Percentiles rank a stretch among this genome's conserved stretches.
phyloP scores from a whole-genome alignment of 2,113 vertebrate species.

The Trematomus loennbergii region DNA sequence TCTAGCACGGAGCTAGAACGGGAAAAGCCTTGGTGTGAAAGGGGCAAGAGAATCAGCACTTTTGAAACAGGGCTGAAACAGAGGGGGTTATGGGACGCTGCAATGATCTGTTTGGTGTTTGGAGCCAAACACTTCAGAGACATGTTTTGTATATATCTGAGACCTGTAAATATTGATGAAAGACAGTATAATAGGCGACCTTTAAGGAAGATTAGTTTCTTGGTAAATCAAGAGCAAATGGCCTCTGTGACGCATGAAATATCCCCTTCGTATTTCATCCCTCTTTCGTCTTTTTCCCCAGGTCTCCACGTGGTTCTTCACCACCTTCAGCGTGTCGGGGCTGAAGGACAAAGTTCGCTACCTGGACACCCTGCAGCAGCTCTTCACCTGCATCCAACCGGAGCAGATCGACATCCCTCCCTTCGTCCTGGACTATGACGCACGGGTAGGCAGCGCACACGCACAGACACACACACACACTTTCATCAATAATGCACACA shows the following conservation, averaged over 20 bases:
- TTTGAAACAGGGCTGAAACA: too few species aligned
- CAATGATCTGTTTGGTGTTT: too few species aligned
- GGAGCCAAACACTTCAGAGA: too few species aligned
- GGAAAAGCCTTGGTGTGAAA: too few species aligned
- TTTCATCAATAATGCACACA: not conserved
- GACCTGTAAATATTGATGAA: too few species aligned
- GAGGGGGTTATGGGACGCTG: too few species aligned
- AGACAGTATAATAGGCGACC: too few species aligned
- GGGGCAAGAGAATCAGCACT: too few species aligned
- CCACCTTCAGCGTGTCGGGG: conserved; percentile 94
- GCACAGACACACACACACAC: too few species aligned
- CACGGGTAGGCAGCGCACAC: conserved; percentile 85
- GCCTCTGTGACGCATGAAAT: not conserved
- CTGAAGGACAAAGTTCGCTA: conserved; percentile 96
- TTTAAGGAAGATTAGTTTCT: not conserved
- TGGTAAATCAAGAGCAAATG: not conserved
- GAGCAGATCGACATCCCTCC: conserved; percentile 98
- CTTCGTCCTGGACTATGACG: conserved; percentile 95
- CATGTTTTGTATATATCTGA: too few species aligned
- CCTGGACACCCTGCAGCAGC: conserved; percentile 95
- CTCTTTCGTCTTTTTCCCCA: conserved; percentile 54
- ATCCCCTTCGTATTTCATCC: not conserved
- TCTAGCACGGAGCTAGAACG: too few species aligned
- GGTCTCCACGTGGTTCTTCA: conserved; percentile 99
- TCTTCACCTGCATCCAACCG: conserved; percentile 92